Base-by-base conservation (phyloP, 2,888 invertebrate species). In the Chymomyza caudatula region DNA sequence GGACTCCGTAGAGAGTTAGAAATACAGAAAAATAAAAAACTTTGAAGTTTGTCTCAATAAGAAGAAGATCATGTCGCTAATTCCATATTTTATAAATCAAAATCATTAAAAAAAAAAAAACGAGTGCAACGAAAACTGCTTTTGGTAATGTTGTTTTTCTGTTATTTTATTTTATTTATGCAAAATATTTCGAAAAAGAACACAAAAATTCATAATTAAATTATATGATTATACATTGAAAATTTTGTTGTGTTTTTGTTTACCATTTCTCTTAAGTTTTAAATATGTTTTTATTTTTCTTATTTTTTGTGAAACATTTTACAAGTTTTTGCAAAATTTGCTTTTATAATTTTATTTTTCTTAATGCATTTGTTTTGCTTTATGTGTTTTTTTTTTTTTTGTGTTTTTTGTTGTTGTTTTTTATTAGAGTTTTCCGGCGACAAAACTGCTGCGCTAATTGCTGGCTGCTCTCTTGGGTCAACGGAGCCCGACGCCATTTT, bases 161-260 rank as follows among this genome's bases (percentile, higher is more conserved):
- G 85, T 76, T 81, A 80, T 85, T 86, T 84, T 87, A 85, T 85
- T 87, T 88, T 88, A 88, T 88, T 88, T 88, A 88, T 88, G 88
- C 88, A 88, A 88, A 88, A 88, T 88, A 88, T 88, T 88, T 88
- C 87, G 88, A 87, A 88, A 83, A 88, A 78, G 76, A 87, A 87
- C 79, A 87, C 73, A 88, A 88, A 83, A 87, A 82, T 80, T 78
- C 47, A 73, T 78, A 87, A 78, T 79, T 58, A 86, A 83, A 83
- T 79, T 62, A 79, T 73, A 81, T 82, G 82, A 85, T 86, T 85
- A 85, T 82, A 82, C 85, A 86, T 85, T 85, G 77, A 82, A 77
- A 80, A 82, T 82, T 76, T 84, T 78, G 19, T 72, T 73, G 60
- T 73, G 64, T 62, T 85, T 82, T 76, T 69, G 69, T 65, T 65